A percentile compares a stretch with the other conserved stretches of the same genome.
phyloP scores from a whole-genome alignment of 2,888 invertebrate genomes.

The Stenolophus ochropezus region DNA sequence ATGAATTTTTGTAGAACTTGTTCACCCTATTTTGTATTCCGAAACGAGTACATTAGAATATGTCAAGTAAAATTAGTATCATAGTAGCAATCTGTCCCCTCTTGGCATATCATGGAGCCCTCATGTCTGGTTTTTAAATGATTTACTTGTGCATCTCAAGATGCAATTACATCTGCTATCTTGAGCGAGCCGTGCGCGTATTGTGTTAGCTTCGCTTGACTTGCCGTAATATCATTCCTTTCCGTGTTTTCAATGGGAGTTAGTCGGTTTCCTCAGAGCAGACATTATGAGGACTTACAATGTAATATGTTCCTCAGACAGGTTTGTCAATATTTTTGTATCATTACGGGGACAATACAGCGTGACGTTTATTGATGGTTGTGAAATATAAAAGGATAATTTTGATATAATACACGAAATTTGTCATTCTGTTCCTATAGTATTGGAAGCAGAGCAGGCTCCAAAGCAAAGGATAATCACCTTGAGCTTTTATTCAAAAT shows the following conservation, averaged over 20 bases:
- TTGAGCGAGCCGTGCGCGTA: not conserved
- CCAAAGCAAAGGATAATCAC: not conserved
- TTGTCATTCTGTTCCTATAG: conserved; percentile 1
- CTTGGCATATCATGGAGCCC: not conserved
- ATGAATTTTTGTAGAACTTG: no score
- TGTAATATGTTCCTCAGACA: conserved; percentile 10
- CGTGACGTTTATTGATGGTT: conserved; percentile 24
- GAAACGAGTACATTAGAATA: not conserved
- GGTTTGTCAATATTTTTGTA: conserved; percentile 23
- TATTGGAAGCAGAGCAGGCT: not conserved
- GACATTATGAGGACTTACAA: conserved; percentile 20
- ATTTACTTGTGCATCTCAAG: conserved; percentile 32
- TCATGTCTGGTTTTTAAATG: conserved; percentile 24
- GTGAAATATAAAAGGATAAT: not conserved
- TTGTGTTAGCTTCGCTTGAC: conserved; percentile 9
- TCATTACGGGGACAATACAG: conserved; percentile 12
- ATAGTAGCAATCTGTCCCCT: not conserved
- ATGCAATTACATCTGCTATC: conserved; percentile 42
- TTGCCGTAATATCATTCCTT: conserved; percentile 16
- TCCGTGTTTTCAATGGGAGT: conserved; percentile 24
- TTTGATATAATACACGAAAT: conserved; percentile 10
- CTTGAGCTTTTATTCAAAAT: not conserved
- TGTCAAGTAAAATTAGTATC: not conserved
- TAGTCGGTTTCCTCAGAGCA: conserved; percentile 7
- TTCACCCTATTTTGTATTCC: not conserved